Percentiles rank a stretch among this genome's conserved stretches.
These are phyloP conservation scores for Coregonus suidteri DNA, from an alignment of 2,797 vertebrate genomes.

Conservation along the genomic window DNA sequence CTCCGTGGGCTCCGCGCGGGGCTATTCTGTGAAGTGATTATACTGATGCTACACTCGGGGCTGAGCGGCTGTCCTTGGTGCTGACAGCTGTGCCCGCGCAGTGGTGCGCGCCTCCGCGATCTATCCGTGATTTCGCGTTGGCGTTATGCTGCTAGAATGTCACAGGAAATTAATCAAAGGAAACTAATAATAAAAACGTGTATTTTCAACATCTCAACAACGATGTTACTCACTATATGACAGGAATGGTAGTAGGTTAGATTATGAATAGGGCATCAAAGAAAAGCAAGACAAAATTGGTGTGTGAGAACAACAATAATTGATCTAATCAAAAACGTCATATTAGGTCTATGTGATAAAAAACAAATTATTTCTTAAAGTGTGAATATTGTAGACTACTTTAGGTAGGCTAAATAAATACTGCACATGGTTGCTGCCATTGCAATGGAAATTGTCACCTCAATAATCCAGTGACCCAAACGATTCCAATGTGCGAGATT, in stretches of 20 bases:
- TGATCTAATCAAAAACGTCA: background rate
- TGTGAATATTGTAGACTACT: background rate
- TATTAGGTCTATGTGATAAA: background rate
- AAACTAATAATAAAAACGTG: slow-evolving; percentile 43
- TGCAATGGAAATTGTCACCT: background rate
- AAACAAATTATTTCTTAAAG: background rate
- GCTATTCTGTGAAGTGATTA: slow-evolving; percentile 37
- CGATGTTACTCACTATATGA: slow-evolving; percentile 9
- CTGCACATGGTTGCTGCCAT: background rate
- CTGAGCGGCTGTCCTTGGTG: slow-evolving; percentile 77
- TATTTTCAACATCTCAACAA: slow-evolving; percentile 18
- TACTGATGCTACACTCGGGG: slow-evolving; percentile 48
- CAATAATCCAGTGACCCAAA: background rate
- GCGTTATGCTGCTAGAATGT: slow-evolving; percentile 47
- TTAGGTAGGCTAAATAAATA: background rate
- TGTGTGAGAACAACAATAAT: background rate
- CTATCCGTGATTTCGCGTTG: slow-evolving; percentile 58
- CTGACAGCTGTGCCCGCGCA: slow-evolving; percentile 81
- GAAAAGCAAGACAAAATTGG: background rate
- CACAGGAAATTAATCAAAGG: slow-evolving; percentile 6
- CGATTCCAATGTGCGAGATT: background rate
- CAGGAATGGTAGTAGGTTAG: slow-evolving; percentile 6
- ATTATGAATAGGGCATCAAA: background rate
- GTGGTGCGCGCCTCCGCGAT: slow-evolving; percentile 69
- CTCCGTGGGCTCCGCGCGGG: slow-evolving; percentile 39